A percentile compares a stretch with the other conserved stretches of the same genome.
Conservation (phyloP, 2,113 vertebrate genomes). For the Amblyopsis rosae region DNA sequence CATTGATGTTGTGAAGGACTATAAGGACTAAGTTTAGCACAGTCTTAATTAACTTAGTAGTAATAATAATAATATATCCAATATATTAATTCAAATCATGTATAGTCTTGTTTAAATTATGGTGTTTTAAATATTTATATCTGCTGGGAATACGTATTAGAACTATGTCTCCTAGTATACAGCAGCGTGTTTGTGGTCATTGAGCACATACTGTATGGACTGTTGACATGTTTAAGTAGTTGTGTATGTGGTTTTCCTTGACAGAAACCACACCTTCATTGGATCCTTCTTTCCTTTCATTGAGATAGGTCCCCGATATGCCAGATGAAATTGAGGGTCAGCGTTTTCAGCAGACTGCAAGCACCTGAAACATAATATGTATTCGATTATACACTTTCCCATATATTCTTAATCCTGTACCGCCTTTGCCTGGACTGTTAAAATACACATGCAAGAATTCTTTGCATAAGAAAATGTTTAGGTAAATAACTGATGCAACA, state of each 20-base stretch:
- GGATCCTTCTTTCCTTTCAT: slow-evolving; percentile 99
- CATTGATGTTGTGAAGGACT: no score
- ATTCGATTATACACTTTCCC: no score
- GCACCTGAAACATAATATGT: slow-evolving; percentile 78
- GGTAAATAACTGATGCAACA: not conserved
- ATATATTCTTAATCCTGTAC: no score
- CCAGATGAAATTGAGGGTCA: slow-evolving; percentile 91
- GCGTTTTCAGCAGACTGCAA: slow-evolving; percentile 94
- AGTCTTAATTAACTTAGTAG: no score
- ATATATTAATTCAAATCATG: no score
- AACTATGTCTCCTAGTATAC: no score
- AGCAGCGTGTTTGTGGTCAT: not conserved
- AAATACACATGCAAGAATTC: not conserved
- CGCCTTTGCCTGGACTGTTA: no score
- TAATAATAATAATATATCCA: no score
- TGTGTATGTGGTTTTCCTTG: slow-evolving; percentile 82
- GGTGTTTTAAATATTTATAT: no score
- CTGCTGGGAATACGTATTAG: no score
- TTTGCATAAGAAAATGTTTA: not conserved
- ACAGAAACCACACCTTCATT: slow-evolving; percentile 98
- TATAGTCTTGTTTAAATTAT: no score
- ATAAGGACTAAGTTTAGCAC: no score
- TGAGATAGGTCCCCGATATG: slow-evolving; percentile 90
- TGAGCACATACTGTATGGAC: not conserved
- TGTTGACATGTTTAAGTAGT: slow-evolving; percentile 65